Evolutionary conservation across 2,888 invertebrate species (phyloP), one percentile per base, ranked within the genome.

Genomic region (Mermis nigrescens): DNA sequence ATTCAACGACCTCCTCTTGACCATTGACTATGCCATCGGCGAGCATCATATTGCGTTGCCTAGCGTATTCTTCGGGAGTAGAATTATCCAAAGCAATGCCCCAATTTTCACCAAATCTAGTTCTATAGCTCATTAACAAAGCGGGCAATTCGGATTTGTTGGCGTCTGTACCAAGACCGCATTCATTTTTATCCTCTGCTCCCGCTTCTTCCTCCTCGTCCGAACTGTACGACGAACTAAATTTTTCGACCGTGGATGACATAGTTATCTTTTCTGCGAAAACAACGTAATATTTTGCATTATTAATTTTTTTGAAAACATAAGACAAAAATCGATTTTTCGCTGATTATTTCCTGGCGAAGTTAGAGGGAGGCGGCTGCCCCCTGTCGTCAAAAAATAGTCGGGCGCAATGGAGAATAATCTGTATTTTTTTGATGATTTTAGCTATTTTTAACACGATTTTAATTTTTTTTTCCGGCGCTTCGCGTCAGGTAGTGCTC

Each of bases 201-300:
- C 38, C 7, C 38, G n/a, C n/a, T 27, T 4, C 53, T n/a, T 27
- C 54, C n/a, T 58, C 58, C 19, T 45, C 46, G 12, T 45, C 54
- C 24, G 53, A 53, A 22, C 24, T 32, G 63, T 64, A 53, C 62
- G 65, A 55, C 57, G 62, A 59, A 61, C 61, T 28, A 63, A 62
- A 38, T 38, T 1, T 63, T 65, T 29, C 55, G 54, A 55, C 81
- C 82, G 68, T 83, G 82, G 19, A 2, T 27, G n/a, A 19, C 51
- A 12, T 22, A 19, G 7, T 38, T 38, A 12, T 38, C 38, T 38
- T 3, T 53, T 28, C 2, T 53, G 2, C 28, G n/a, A n/a, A n/a
- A n/a, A n/a, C n/a, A n/a, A n/a, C n/a, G n/a, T n/a, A n/a, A n/a
- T n/a, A n/a, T n/a, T n/a, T n/a, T n/a, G n/a, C n/a, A n/a, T n/a